Conservation (phyloP, 2,113 vertebrate species). For the Pardalotus punctatus region DNA sequence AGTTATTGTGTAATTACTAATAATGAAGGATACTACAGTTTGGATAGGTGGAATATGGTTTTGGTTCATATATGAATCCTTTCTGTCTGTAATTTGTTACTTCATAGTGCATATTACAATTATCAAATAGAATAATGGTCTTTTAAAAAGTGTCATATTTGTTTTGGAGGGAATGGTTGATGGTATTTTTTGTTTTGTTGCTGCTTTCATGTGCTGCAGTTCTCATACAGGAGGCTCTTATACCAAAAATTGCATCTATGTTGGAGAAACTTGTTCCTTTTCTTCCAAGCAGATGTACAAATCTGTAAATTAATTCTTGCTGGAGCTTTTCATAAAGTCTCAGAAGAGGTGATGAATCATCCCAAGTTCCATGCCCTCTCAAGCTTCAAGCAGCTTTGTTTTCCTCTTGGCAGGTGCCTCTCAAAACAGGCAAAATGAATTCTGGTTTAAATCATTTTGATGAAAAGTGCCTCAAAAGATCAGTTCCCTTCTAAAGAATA, state of each 20-base stretch:
- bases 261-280: background rate
- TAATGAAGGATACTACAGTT: constrained; percentile 83
- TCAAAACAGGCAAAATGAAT: background rate
- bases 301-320: background rate
- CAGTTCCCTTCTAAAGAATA: background rate
- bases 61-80: background rate
- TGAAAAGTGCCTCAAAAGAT: background rate
- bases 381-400: background rate
- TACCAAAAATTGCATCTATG: background rate
- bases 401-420: background rate
- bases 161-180: background rate
- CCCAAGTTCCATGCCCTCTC: background rate
- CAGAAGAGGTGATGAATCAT: background rate
- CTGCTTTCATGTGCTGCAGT: background rate
- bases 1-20: constrained; percentile 80
- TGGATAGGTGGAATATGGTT: constrained; percentile 76
- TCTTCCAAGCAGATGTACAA: background rate
- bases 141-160: background rate
- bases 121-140: background rate
- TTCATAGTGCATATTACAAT: background rate
- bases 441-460: background rate
- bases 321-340: background rate
- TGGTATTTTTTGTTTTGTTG: background rate
- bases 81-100: background rate
- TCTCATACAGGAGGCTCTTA: background rate